These are phyloP conservation scores for Clarias laeviceps DNA, from an alignment of 2,797 vertebrate species.

Conservation along the genomic window DNA sequence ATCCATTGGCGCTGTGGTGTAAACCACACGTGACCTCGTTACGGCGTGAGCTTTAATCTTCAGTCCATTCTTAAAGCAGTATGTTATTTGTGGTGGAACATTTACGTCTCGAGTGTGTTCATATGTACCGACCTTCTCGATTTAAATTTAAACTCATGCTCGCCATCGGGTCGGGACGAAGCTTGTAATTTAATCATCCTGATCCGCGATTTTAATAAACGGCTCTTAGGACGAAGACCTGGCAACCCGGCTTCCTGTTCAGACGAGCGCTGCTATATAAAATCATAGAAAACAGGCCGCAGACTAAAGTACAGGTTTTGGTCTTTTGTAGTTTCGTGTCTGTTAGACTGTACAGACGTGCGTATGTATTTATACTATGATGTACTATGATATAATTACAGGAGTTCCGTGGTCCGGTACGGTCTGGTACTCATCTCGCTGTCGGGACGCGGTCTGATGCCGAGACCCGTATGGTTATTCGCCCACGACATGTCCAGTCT, in stretches of 20 bases:
- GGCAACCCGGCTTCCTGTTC: background rate
- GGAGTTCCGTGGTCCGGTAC: background rate
- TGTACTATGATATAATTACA: background rate
- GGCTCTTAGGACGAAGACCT: background rate
- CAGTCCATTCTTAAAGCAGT: background rate
- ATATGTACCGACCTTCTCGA: too few relatives aligned
- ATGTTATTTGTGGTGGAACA: background rate
- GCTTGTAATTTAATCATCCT: background rate
- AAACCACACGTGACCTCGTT: too few relatives aligned
- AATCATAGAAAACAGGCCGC: background rate
- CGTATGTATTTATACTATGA: background rate
- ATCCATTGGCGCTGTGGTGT: background rate
- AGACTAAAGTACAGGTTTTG: background rate
- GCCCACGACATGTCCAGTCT: background rate
- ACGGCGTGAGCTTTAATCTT: background rate
- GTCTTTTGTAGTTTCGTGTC: background rate
- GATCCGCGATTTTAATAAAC: background rate
- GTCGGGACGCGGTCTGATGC: background rate
- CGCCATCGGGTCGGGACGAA: background rate
- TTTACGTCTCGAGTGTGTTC: background rate
- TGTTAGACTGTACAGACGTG: background rate
- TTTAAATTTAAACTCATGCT: background rate
- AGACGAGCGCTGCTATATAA: background rate
- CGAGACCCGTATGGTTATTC: background rate
- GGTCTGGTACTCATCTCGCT: background rate